Percentiles rank a stretch among this genome's conserved stretches.
These are phyloP conservation scores for Pteruthius melanotis DNA, from an alignment of 2,113 vertebrate genomes.

Conservation along the genomic window DNA sequence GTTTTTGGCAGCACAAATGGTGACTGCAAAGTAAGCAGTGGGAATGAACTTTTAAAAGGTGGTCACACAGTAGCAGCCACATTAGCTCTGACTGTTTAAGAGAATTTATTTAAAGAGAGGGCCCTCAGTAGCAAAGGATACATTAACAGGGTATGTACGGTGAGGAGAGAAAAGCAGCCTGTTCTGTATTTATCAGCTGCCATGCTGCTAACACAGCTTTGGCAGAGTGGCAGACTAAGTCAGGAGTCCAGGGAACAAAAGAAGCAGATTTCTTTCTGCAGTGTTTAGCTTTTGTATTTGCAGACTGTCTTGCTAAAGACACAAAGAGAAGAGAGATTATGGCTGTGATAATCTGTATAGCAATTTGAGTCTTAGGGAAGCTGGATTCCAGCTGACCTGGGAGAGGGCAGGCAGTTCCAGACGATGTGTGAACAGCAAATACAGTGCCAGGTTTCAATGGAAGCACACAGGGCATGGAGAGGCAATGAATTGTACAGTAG, in stretches of 20 bases:
- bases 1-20: not conserved
- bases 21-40: not conserved
- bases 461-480: not conserved
- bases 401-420: not conserved
- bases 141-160: not conserved
- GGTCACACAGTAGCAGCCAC: not conserved
- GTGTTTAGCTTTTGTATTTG: not conserved
- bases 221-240: not conserved
- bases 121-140: not conserved
- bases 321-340: not conserved
- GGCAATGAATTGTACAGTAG: not conserved
- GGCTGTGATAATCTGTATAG: not conserved
- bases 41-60: not conserved
- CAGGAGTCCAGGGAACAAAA: not conserved
- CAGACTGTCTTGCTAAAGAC: not conserved
- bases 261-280: not conserved
- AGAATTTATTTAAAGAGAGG: not conserved
- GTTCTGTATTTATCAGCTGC: conserved; percentile 11
- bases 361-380: not conserved
- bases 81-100: not conserved
- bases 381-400: not conserved
- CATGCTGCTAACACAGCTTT: not conserved
- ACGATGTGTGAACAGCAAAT: not conserved
- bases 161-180: not conserved
- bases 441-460: not conserved